Base-by-base conservation (phyloP, 1,140 invertebrate species). In the Elymnias hypermnestra region DNA sequence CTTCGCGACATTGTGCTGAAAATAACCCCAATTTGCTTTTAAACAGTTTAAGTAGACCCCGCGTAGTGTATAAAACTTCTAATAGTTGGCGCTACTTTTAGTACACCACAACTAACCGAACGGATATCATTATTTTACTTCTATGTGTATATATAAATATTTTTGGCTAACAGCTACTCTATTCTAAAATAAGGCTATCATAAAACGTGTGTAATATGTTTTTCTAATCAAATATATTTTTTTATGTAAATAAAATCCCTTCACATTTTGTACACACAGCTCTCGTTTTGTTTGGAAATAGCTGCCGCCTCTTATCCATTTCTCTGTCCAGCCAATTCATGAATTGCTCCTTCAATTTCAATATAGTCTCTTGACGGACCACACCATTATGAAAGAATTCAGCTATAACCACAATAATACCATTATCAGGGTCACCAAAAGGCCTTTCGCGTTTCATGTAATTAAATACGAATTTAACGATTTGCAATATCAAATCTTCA, bases 311-410 rank as follows among this genome's bases (percentile, higher is more conserved):
- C 3, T 53, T 42, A 3, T 63, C 50, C 0, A 78, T 53, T 53
- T 83, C 57, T 1, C 58, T 38, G 3, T 75, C 62, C 2, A 81
- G 43, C 59, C 63, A 83, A 3, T 9, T 19, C 2, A 82, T 12
- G 2, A 83, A 48, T 13, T 59, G 39, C 23, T 76, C 53, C 29
- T 75, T 83, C 38, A 85, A 54, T 23, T 39, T 3, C 25, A 83
- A 29, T 15, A 85, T 82, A 0, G 77, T 83, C 3, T 78, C 69
- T 35, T 72, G 62, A 3, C 63, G 53, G 8, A 85, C 53, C 0
- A 61, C 28, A 2, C 82, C 82, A 15, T 85, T 70, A 63, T 85
- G 78, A 51, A 85, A 85, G 51, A 85, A 85, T 23, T 85, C 78
- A 43, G 72, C 75, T 2, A 85, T 37, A 3, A 83, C 56, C 8